Evolutionary conservation across 37 sponge, comb jelly and placozoan genomes (phyloP).

Genomic region (Diacarnus erythraeanus): DNA sequence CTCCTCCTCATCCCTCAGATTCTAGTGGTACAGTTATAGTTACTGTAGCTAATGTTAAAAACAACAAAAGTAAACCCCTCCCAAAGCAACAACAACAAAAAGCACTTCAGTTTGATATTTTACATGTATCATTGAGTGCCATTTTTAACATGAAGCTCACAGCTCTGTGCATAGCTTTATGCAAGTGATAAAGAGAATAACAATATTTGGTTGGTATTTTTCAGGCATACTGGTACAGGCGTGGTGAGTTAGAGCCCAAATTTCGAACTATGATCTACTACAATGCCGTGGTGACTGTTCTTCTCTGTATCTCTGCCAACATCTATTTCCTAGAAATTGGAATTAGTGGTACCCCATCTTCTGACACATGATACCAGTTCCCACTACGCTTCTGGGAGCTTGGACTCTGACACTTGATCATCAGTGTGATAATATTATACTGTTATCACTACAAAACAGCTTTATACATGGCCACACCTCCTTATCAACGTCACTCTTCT

Average conservation of each 20-base stretch:
- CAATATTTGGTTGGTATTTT: not conserved
- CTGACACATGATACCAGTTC: not conserved
- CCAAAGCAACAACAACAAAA: not conserved
- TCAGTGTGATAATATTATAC: no score
- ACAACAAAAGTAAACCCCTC: no score
- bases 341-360: not conserved
- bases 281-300: slow-evolving; percentile 57
- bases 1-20: slow-evolving; percentile 53
- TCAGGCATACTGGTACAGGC: slow-evolving; percentile 77
- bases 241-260: slow-evolving; percentile 78
- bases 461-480: no score
- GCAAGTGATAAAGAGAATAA: not conserved
- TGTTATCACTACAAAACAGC: no score
- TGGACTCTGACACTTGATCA: not conserved
- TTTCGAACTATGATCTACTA: slow-evolving; percentile 70
- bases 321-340: slow-evolving; percentile 64
- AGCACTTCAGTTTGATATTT: not conserved
- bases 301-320: slow-evolving; percentile 57
- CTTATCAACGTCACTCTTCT: not conserved
- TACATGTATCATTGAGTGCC: not conserved
- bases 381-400: not conserved
- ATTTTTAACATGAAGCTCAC: no score
- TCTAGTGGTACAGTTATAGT: slow-evolving; percentile 41
- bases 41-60: no score
- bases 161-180: no score